These are phyloP conservation scores for Lerema accius DNA, from an alignment of 1,140 invertebrate species.

Conservation along the genomic window DNA sequence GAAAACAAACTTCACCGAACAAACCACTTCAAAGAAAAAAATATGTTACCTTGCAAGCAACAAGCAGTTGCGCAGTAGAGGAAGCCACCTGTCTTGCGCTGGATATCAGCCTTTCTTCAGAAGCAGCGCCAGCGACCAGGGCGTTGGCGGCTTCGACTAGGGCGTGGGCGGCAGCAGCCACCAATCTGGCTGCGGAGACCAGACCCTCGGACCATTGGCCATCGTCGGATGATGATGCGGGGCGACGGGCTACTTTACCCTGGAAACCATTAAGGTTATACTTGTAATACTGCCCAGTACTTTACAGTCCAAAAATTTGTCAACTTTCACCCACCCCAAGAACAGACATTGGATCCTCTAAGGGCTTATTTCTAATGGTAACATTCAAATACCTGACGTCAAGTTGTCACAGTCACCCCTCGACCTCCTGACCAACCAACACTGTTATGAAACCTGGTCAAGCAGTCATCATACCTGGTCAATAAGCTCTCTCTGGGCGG, in stretches of 20 bases:
- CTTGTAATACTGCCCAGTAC: too few relatives aligned
- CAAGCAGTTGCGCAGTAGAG: constrained; percentile 97
- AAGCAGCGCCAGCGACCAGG: constrained; percentile 96
- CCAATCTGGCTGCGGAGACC: constrained; percentile 96
- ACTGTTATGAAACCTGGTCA: too few relatives aligned
- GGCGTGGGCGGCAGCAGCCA: constrained; percentile 98
- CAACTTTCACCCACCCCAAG: too few relatives aligned
- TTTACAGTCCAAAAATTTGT: too few relatives aligned
- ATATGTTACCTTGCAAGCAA: constrained; percentile 94
- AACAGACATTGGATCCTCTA: too few relatives aligned
- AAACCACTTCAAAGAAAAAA: not conserved
- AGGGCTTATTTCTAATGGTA: too few relatives aligned
- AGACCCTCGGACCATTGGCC: constrained; percentile 99
- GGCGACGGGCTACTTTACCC: constrained; percentile 91
- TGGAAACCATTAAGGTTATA: too few relatives aligned
- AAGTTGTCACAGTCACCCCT: too few relatives aligned
- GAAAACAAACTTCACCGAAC: too few relatives aligned
- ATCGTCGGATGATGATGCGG: constrained; percentile 94
- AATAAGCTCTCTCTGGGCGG: constrained; percentile 97
- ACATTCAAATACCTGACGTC: too few relatives aligned
- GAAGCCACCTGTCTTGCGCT: constrained; percentile 98
- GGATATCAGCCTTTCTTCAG: constrained; percentile 98
- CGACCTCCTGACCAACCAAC: too few relatives aligned
- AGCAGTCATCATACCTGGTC: constrained; percentile 82
- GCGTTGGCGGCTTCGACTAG: constrained; percentile 98